Evolutionary conservation across 2,797 vertebrate genomes (phyloP).

Genomic region (Rhinella marina): DNA sequence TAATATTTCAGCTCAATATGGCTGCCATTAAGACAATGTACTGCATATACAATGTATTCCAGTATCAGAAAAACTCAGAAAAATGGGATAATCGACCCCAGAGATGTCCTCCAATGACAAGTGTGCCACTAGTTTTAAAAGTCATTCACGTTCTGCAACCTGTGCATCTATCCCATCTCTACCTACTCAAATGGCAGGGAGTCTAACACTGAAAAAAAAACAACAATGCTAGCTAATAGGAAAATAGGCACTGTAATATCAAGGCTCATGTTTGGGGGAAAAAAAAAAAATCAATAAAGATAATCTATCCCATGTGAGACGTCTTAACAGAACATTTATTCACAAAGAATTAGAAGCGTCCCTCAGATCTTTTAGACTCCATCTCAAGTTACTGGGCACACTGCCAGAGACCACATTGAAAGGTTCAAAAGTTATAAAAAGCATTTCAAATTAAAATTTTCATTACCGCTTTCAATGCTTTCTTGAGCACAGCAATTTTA

Average conservation of each 20-base stretch:
- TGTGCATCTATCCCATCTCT: not conserved
- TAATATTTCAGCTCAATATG: too few species aligned
- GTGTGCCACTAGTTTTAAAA: not conserved
- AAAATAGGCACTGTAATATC: not conserved
- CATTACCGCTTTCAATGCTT: slow-evolving; percentile 8
- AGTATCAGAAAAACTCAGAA: too few species aligned
- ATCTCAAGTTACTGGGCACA: not conserved
- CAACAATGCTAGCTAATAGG: not conserved
- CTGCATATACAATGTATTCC: too few species aligned
- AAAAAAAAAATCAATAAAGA: not conserved
- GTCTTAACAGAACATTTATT: slow-evolving; percentile 18
- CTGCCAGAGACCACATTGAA: not conserved
- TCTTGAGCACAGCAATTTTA: slow-evolving; percentile 40
- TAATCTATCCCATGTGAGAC: slow-evolving; percentile 16
- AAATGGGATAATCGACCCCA: too few species aligned
- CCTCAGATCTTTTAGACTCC: not conserved
- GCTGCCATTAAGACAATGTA: too few species aligned
- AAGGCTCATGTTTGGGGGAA: not conserved
- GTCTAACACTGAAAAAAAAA: not conserved
- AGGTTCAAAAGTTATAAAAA: not conserved
- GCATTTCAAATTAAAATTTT: slow-evolving; percentile 23
- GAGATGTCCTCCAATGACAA: not conserved
- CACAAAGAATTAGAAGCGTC: not conserved
- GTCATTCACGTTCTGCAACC: not conserved
- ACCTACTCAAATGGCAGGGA: not conserved